A percentile compares a stretch with the other conserved stretches of the same genome.
phyloP scores from a whole-genome alignment of 2,113 vertebrate species.

The Camarhynchus parvulus region DNA sequence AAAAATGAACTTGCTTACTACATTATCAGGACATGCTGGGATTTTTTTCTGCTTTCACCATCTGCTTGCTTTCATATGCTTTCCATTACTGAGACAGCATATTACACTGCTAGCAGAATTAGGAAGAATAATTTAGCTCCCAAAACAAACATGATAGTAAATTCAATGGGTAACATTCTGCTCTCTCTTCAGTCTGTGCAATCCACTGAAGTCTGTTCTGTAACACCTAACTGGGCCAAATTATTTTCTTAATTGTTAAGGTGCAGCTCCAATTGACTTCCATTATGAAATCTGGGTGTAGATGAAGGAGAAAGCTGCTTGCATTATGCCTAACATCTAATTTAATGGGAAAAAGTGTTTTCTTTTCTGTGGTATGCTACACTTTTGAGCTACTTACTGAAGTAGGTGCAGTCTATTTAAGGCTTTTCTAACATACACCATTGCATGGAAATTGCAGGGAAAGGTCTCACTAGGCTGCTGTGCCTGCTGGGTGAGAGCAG shows the following conservation, averaged over 20 bases:
- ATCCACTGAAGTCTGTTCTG: neutral
- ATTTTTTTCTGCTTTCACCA: constrained; percentile 63
- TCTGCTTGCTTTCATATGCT: constrained; percentile 69
- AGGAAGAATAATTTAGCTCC: constrained; percentile 64
- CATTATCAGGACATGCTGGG: constrained; percentile 59
- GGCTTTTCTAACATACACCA: neutral
- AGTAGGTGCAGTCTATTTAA: neutral
- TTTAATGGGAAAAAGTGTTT: neutral
- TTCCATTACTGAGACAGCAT: constrained; percentile 61
- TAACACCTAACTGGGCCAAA: neutral
- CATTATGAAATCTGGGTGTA: neutral
- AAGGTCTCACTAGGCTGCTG: neutral
- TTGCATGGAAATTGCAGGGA: neutral
- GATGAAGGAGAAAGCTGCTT: neutral
- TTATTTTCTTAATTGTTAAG: constrained; percentile 20
- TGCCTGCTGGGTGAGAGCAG: neutral
- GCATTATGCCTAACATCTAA: neutral
- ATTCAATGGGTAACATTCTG: constrained; percentile 41
- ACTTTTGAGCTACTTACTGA: neutral
- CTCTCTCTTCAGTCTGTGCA: neutral
- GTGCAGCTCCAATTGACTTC: neutral
- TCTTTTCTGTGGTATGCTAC: neutral
- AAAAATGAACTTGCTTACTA: constrained; percentile 71
- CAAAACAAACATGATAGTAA: constrained; percentile 63
- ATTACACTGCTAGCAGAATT: constrained; percentile 59